Conservation (phyloP, 2,888 invertebrate species). For the Herminia tarsipennalis region DNA sequence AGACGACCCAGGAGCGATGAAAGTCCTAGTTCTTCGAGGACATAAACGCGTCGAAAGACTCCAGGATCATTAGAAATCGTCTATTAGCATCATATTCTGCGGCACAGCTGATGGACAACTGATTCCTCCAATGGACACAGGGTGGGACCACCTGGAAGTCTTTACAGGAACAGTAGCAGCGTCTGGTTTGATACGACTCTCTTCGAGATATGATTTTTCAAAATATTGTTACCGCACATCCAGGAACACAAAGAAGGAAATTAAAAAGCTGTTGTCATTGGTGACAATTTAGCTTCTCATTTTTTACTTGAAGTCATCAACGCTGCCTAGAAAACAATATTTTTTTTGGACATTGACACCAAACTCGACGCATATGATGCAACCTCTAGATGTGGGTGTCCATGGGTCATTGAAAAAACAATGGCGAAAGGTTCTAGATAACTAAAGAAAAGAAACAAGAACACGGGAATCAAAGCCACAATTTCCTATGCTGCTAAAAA, state of each 20-base stretch:
- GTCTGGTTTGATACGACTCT: neutral
- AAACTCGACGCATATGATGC: neutral
- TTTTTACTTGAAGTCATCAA: neutral
- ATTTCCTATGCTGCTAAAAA: neutral
- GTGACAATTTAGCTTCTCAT: neutral
- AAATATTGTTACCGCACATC: neutral
- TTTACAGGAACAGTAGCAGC: neutral
- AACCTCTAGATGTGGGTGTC: slow-evolving; percentile 1
- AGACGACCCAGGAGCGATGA: too few species aligned
- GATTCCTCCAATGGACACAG: neutral
- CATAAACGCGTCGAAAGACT: too few species aligned
- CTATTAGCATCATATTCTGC: neutral
- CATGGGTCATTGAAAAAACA: neutral
- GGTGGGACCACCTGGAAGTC: neutral
- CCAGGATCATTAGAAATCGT: too few species aligned
- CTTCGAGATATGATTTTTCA: neutral
- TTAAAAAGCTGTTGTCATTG: neutral
- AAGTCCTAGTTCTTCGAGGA: too few species aligned
- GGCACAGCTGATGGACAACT: neutral
- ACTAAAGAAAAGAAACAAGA: neutral
- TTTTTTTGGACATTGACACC: too few species aligned
- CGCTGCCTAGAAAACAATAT: neutral
- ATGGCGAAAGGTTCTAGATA: neutral
- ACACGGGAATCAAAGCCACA: neutral
- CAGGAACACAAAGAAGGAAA: neutral